Conservation (phyloP, 2,888 invertebrate genomes). For the Eupithecia exiguata region DNA sequence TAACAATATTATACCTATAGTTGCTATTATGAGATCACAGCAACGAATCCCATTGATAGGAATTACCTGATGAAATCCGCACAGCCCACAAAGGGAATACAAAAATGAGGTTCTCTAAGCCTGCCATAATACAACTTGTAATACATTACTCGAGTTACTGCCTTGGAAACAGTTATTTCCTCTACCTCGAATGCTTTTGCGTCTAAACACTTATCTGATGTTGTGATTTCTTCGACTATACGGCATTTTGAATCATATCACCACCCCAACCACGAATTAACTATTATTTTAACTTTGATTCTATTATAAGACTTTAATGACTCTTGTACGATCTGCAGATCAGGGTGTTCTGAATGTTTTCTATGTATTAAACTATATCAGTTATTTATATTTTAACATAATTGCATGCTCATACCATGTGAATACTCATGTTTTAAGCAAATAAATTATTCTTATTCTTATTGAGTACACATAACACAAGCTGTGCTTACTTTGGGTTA, state of each 20-base stretch:
- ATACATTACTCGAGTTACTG: neutral
- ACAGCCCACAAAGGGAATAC: neutral
- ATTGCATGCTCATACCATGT: too few species aligned
- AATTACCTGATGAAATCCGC: constrained; percentile 16
- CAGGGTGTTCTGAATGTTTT: too few species aligned
- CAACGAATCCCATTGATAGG: neutral
- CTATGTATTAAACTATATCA: too few species aligned
- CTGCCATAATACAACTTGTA: neutral
- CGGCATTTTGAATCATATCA: neutral
- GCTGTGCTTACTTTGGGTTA: too few species aligned
- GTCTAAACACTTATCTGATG: neutral
- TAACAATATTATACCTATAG: neutral
- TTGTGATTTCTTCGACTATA: neutral
- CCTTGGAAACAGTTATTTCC: neutral
- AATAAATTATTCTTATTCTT: too few species aligned
- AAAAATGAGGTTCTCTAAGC: neutral
- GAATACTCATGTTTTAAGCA: too few species aligned
- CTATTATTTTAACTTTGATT: neutral
- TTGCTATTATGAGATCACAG: constrained; percentile 13
- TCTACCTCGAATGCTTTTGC: too few species aligned
- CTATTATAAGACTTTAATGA: neutral
- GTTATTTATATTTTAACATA: too few species aligned
- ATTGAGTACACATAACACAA: too few species aligned
- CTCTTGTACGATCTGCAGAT: too few species aligned
- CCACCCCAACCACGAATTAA: neutral